Evolutionary conservation across 35 echinoderm and acorn worm genomes (phyloP).

Genomic region (Amphiura filiformis): DNA sequence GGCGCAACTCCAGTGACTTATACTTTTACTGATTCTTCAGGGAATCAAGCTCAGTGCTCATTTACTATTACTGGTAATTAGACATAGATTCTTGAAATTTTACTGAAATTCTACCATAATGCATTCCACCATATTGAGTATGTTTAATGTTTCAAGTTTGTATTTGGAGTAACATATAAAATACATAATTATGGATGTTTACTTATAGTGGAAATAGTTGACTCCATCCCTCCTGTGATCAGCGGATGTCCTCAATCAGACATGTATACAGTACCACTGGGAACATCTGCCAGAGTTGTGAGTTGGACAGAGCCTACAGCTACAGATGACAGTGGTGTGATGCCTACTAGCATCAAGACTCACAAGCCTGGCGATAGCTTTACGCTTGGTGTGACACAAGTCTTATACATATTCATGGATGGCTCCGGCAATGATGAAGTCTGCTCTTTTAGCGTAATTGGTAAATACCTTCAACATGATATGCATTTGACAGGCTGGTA

Average conservation of each 20-base stretch:
- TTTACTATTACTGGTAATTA: no score
- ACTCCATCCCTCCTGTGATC: not conserved
- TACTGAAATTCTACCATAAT: no score
- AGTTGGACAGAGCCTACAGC: slow-evolving; percentile 30
- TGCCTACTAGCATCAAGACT: not conserved
- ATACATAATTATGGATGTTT: no score
- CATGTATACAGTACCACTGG: not conserved
- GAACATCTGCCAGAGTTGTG: not conserved
- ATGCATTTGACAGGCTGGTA: not conserved
- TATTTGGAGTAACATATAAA: no score
- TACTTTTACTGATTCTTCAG: slow-evolving; percentile 27
- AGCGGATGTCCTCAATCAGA: slow-evolving; percentile 4
- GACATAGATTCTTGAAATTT: no score
- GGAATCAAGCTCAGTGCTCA: slow-evolving; percentile 36
- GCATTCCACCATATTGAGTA: no score
- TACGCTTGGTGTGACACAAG: slow-evolving; percentile 12
- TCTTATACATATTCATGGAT: slow-evolving; percentile 34
- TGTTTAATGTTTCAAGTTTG: no score
- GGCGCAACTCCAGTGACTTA: slow-evolving; percentile 31
- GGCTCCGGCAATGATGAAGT: not conserved
- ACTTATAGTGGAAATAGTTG: not conserved
- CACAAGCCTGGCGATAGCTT: slow-evolving; percentile 28
- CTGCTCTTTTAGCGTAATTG: slow-evolving; percentile 32
- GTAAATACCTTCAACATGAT: not conserved
- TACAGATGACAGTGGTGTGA: slow-evolving; percentile 24